Conservation (phyloP, 2,888 invertebrate species). For the Alloscopus bannaensis region DNA sequence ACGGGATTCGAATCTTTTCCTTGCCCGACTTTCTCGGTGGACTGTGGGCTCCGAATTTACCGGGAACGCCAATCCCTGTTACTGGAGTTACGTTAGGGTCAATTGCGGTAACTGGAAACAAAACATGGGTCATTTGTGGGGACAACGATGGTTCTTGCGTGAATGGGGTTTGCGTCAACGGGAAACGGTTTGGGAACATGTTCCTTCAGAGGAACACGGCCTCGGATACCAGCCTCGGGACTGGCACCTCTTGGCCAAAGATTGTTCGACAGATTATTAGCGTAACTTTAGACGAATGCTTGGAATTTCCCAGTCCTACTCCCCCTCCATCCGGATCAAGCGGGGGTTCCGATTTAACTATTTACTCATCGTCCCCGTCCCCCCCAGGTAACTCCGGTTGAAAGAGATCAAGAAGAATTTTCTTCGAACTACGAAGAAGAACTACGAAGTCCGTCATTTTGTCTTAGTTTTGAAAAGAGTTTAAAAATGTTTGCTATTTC, state of each 20-base stretch:
- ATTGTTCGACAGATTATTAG: slow-evolving; percentile 33
- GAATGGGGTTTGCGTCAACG: slow-evolving; percentile 39
- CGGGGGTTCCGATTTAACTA: too few relatives aligned
- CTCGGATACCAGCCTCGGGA: slow-evolving; percentile 6
- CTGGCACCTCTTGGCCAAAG: slow-evolving; percentile 36
- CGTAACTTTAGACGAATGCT: slow-evolving; percentile 10
- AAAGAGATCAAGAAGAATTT: too few relatives aligned
- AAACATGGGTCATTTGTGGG: slow-evolving; percentile 33
- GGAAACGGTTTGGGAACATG: slow-evolving; percentile 17
- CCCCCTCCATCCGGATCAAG: too few relatives aligned
- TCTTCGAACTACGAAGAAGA: too few relatives aligned
- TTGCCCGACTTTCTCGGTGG: slow-evolving; percentile 36
- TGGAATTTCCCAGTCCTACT: slow-evolving; percentile 18
- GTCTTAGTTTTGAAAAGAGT: too few relatives aligned
- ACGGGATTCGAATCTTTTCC: slow-evolving; percentile 33
- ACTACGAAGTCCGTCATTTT: too few relatives aligned
- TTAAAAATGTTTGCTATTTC: too few relatives aligned
- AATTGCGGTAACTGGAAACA: slow-evolving; percentile 35
- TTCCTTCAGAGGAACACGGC: slow-evolving; percentile 41
- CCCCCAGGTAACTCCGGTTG: too few relatives aligned
- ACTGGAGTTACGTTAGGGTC: slow-evolving; percentile 40
- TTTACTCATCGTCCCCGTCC: too few relatives aligned
- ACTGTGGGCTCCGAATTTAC: slow-evolving; percentile 4
- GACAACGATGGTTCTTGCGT: slow-evolving; percentile 19
- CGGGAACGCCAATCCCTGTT: neutral